A percentile compares a stretch with the other conserved stretches of the same genome.
Evolutionary conservation across 2,888 invertebrate species (phyloP).

Genomic region (Cinara cedri): DNA sequence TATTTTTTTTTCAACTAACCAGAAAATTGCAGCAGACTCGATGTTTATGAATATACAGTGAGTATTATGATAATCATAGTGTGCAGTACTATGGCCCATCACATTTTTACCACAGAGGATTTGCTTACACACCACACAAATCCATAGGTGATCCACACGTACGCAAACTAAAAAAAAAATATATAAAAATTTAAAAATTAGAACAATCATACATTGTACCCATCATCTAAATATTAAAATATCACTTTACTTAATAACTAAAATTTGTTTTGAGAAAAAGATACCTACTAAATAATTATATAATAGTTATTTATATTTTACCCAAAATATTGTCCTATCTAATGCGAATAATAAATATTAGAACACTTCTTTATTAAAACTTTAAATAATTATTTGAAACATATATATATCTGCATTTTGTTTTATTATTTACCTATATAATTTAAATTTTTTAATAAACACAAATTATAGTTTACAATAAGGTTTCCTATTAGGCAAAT

Average conservation of each 20-base stretch:
- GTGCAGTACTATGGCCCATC: conserved; percentile 76
- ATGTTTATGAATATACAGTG: conserved; percentile 81
- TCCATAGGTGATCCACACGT: conserved; percentile 67
- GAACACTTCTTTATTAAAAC: too few species aligned
- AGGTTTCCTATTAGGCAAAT: too few species aligned
- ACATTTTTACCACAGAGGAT: conserved; percentile 80
- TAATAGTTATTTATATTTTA: too few species aligned
- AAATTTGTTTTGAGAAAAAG: background rate
- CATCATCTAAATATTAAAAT: background rate
- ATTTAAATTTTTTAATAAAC: too few species aligned
- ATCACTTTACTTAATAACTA: background rate
- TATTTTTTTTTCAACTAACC: conserved; percentile 72
- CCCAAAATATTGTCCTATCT: too few species aligned
- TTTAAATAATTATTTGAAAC: too few species aligned
- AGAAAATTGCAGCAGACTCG: conserved; percentile 75
- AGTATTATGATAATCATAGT: conserved; percentile 69
- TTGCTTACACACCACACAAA: conserved; percentile 77
- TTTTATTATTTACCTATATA: too few species aligned
- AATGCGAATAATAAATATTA: too few species aligned
- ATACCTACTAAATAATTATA: background rate
- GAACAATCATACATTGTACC: too few species aligned
- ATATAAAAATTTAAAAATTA: background rate
- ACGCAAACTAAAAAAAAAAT: conserved; percentile 41
- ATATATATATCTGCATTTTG: too few species aligned
- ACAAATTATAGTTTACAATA: too few species aligned